Evolutionary conservation across 2,797 vertebrate genomes (phyloP).

Genomic region (Macropodus opercularis): DNA sequence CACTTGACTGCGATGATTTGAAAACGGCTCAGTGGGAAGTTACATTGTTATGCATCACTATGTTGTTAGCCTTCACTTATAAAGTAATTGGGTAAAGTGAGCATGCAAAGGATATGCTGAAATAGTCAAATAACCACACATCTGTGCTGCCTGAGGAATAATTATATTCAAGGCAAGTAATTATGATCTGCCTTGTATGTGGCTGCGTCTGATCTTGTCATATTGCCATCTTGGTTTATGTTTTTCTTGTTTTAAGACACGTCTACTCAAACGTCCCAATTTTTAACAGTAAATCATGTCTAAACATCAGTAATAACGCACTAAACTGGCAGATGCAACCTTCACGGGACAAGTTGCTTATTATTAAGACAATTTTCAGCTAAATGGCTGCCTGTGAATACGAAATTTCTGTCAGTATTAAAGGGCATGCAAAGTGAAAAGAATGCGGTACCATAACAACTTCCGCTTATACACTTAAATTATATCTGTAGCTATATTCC

Average conservation of each 20-base stretch:
- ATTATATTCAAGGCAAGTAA: background rate
- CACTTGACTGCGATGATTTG: no score
- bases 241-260: background rate
- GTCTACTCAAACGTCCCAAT: background rate
- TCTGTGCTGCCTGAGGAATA: background rate
- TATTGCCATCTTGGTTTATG: background rate
- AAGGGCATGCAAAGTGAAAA: conserved; percentile 23
- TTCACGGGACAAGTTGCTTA: conserved; percentile 8
- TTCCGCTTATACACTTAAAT: conserved; percentile 46
- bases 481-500: conserved; percentile 47
- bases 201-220: background rate
- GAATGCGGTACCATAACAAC: conserved; percentile 17
- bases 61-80: background rate
- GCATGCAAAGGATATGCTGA: no score
- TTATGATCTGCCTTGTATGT: background rate
- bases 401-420: conserved; percentile 5
- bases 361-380: conserved; percentile 12
- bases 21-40: background rate
- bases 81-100: background rate
- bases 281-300: background rate
- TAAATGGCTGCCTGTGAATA: conserved; percentile 22
- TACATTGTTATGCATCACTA: background rate
- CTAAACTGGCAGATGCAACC: conserved; percentile 30
- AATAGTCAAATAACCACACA: background rate
- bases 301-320: background rate